These are phyloP conservation scores for Eriocheir sinensis DNA, from an alignment of 1,140 invertebrate genomes.

Conservation along the genomic window DNA sequence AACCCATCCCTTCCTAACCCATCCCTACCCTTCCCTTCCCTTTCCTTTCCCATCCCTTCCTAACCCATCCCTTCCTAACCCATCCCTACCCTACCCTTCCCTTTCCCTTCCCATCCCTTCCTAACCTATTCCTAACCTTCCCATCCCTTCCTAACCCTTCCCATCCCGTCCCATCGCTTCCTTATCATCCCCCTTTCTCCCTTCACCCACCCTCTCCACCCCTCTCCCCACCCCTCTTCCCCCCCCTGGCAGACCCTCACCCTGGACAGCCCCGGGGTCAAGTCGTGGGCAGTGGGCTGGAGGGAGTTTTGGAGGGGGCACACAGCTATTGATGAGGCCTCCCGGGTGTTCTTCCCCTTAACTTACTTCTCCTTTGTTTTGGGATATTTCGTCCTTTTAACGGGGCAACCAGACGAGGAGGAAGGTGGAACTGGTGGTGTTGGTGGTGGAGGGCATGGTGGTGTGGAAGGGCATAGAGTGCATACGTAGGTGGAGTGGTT, in stretches of 20 bases:
- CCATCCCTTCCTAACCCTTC: neutral
- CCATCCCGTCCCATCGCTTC: neutral
- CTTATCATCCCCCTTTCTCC: neutral
- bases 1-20: neutral
- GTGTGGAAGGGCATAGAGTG: neutral
- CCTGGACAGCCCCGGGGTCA: constrained; percentile 38
- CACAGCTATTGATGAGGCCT: constrained; percentile 77
- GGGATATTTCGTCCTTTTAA: constrained; percentile 76
- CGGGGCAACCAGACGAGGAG: too few species aligned
- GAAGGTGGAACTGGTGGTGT: constrained; percentile 41
- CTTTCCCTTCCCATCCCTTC: neutral
- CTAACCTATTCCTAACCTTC: neutral
- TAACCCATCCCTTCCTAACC: neutral
- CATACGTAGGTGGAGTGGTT: neutral
- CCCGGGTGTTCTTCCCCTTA: constrained; percentile 76
- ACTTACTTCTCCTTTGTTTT: constrained; percentile 77
- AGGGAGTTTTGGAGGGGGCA: constrained; percentile 70
- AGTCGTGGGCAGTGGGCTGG: constrained; percentile 59
- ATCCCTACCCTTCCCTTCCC: constrained; percentile 31
- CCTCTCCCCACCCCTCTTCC: neutral
- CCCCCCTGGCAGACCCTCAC: neutral
- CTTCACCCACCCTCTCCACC: neutral
- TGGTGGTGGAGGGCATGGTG: neutral
- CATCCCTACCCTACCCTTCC: neutral
- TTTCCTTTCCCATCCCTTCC: too few species aligned